phyloP scores from a whole-genome alignment of 2,888 invertebrate genomes.

The Tillus elongatus region DNA sequence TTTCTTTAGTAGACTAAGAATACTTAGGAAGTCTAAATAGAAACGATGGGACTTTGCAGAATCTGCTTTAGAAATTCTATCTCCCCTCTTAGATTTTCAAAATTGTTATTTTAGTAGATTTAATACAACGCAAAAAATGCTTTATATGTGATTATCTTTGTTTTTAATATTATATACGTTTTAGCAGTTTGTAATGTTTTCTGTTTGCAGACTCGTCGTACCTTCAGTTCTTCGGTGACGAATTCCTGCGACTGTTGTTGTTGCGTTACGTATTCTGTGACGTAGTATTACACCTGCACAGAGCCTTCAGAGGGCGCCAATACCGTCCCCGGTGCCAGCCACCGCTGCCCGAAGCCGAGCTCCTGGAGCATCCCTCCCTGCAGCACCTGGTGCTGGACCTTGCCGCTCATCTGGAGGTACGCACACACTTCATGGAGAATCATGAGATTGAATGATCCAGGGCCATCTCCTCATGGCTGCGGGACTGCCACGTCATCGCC shows the following conservation, averaged over 20 bases:
- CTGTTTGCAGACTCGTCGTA: constrained; percentile 52
- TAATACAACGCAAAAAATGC: no score
- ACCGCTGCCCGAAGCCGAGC: constrained; percentile 74
- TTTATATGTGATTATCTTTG: no score
- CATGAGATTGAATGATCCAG: constrained; percentile 56
- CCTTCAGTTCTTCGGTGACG: constrained; percentile 88
- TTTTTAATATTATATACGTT: no score
- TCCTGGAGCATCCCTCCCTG: constrained; percentile 75
- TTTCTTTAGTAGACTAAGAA: no score
- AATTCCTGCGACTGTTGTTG: constrained; percentile 81
- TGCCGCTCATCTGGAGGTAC: constrained; percentile 74
- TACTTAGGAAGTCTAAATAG: no score
- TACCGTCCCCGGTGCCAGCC: constrained; percentile 82
- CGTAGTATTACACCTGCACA: constrained; percentile 79
- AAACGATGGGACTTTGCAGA: no score
- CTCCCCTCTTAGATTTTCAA: no score
- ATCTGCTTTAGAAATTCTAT: no score
- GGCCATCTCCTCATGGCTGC: constrained; percentile 44
- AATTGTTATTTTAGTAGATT: no score
- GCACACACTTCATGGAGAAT: constrained; percentile 57
- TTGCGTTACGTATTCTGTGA: constrained; percentile 91
- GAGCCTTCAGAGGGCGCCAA: constrained; percentile 73
- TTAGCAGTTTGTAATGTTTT: constrained; percentile 3
- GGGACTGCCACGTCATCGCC: constrained; percentile 28
- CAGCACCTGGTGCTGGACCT: constrained; percentile 74